Evolutionary conservation across 1,140 invertebrate genomes (phyloP).

Genomic region (Nasonia vitripennis): DNA sequence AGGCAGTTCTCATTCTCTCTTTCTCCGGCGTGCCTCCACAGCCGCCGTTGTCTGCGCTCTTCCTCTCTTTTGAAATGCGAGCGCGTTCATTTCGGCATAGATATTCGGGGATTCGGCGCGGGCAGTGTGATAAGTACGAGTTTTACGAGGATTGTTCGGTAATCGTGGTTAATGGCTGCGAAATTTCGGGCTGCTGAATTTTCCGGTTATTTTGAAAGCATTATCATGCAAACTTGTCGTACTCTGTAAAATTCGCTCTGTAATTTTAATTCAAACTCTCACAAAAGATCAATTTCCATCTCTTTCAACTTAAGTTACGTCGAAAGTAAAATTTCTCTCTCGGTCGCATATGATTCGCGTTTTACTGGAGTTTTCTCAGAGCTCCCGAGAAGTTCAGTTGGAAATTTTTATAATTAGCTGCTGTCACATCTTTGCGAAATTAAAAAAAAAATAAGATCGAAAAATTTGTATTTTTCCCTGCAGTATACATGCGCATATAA

Average conservation of each 20-base stretch:
- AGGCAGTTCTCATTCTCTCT: not conserved
- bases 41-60: not conserved
- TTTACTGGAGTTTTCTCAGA: too few species aligned
- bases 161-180: not conserved
- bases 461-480: too few species aligned
- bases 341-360: not conserved
- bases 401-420: too few species aligned
- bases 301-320: not conserved
- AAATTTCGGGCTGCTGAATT: not conserved
- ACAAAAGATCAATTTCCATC: too few species aligned
- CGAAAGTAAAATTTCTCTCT: not conserved
- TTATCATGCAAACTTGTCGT: not conserved
- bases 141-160: not conserved
- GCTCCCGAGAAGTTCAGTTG: too few species aligned
- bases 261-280: not conserved
- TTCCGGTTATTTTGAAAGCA: slow-evolving; percentile 1
- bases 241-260: not conserved
- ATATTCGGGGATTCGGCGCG: not conserved
- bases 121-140: not conserved
- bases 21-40: not conserved
- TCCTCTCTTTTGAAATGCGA: not conserved
- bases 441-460: too few species aligned
- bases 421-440: too few species aligned
- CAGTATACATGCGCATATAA: too few species aligned
- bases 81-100: not conserved